A percentile compares a stretch with the other conserved stretches of the same genome.
Evolutionary conservation across 1,140 invertebrate genomes (phyloP).

Genomic region (Plutomurus gul): DNA sequence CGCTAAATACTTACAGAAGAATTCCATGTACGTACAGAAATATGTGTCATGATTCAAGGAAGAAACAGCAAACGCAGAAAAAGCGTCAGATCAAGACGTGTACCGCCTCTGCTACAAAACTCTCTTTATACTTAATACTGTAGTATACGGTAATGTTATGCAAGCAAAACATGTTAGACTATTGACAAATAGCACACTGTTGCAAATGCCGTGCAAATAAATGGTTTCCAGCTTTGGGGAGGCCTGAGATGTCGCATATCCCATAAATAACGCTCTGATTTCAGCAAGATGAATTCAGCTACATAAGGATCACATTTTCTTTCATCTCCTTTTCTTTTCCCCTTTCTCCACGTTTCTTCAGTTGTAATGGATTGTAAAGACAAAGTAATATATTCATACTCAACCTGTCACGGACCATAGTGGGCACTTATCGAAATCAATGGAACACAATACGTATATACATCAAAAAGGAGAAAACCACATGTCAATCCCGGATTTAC

Average conservation of each 20-base stretch:
- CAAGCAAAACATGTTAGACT: too few relatives aligned
- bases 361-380: neutral
- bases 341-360: neutral
- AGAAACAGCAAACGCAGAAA: too few relatives aligned
- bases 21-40: too few relatives aligned
- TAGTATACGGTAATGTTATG: too few relatives aligned
- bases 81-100: too few relatives aligned
- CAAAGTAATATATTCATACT: slow-evolving; percentile 20
- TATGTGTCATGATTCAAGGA: too few relatives aligned
- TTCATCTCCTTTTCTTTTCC: neutral
- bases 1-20: too few relatives aligned
- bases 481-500: too few relatives aligned
- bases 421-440: neutral
- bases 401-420: neutral
- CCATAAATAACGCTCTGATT: slow-evolving; percentile 21
- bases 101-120: too few relatives aligned
- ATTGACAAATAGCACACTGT: neutral
- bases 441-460: neutral
- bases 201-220: slow-evolving; percentile 3
- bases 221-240: neutral
- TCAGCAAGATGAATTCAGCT: neutral
- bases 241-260: neutral
- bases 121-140: too few relatives aligned
- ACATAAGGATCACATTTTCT: neutral
- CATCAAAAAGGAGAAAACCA: neutral